Conservation (phyloP, 2,113 vertebrate species). For the Megaceryle torquata region DNA sequence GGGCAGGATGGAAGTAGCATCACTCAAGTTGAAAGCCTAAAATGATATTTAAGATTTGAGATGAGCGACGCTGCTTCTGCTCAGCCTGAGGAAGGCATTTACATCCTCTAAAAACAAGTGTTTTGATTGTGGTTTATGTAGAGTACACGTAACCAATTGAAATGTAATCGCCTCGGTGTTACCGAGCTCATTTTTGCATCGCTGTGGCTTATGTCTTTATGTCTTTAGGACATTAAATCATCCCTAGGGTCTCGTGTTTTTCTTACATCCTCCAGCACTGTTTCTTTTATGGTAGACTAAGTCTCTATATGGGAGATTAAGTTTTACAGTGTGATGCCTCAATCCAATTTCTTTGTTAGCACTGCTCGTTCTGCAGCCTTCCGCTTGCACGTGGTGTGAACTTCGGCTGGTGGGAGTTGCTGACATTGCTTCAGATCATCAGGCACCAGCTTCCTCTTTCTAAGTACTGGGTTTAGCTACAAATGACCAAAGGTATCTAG, state of each 20-base stretch:
- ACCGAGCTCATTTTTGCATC: neutral
- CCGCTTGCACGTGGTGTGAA: accelerated
- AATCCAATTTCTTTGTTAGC: neutral
- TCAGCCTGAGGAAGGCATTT: neutral
- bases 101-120: neutral
- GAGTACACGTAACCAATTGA: neutral
- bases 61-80: neutral
- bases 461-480: neutral
- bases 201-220: neutral
- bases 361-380: neutral
- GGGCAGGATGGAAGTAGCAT: neutral
- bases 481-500: neutral
- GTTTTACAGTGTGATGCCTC: slow-evolving; percentile 3
- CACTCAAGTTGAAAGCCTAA: neutral
- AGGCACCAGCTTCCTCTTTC: neutral
- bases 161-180: neutral
- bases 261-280: neutral
- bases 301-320: slow-evolving; percentile 6
- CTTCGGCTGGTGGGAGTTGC: accelerated
- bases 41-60: neutral
- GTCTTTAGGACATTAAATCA: slow-evolving; percentile 20
- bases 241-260: neutral
- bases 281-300: neutral
- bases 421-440: neutral
- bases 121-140: neutral